These are phyloP conservation scores for Anser brachyrhynchus DNA, from an alignment of 2,113 vertebrate genomes.

Conservation along the genomic window DNA sequence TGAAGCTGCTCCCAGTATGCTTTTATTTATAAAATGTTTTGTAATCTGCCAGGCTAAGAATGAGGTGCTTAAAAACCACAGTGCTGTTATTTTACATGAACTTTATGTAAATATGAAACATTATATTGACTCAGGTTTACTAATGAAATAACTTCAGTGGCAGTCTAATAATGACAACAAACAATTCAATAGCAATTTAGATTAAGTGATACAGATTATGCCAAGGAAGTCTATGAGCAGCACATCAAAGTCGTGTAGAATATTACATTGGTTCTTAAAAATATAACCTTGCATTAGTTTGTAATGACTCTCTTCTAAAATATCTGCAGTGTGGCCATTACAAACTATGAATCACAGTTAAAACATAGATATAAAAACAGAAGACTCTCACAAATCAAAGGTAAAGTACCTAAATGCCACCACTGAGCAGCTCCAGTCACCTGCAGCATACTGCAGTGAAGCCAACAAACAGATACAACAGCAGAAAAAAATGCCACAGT, in stretches of 20 bases:
- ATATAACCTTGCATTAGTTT: neutral
- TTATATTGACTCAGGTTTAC: neutral
- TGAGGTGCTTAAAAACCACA: neutral
- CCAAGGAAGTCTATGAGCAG: neutral
- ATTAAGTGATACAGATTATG: neutral
- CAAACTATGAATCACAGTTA: neutral
- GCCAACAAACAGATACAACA: neutral
- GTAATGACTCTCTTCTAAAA: constrained; percentile 5
- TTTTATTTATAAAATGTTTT: constrained; percentile 9
- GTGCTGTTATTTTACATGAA: neutral
- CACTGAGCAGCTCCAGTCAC: neutral
- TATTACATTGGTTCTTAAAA: neutral
- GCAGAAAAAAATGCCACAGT: neutral
- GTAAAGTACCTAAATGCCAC: neutral
- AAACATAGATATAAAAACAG: neutral
- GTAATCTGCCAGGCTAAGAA: neutral
- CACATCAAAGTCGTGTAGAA: neutral
- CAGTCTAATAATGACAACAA: neutral
- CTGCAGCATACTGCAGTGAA: neutral
- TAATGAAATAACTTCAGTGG: constrained; percentile 6
- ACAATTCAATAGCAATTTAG: neutral
- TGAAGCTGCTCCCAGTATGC: neutral
- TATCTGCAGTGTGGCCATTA: neutral
- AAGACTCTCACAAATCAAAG: neutral
- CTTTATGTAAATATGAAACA: neutral